Evolutionary conservation across 2,888 invertebrate genomes (phyloP).

Genomic region (Marasmarcha lunaedactyla): DNA sequence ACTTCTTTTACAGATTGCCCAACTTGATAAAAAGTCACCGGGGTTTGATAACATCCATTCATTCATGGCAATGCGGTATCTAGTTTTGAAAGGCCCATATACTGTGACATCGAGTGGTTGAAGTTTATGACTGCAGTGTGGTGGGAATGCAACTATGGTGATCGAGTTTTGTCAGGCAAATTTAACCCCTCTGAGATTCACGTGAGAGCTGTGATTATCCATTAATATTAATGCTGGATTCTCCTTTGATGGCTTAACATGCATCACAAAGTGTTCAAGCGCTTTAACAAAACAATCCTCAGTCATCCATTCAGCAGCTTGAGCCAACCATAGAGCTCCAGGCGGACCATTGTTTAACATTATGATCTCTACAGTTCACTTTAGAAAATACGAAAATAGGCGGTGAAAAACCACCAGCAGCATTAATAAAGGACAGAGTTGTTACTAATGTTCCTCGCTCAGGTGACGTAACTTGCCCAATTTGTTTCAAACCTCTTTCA

Average conservation of each 20-base stretch:
- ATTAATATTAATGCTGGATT: constrained; percentile 16
- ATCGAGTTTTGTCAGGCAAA: constrained; percentile 13
- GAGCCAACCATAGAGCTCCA: constrained; percentile 14
- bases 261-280: constrained; percentile 13
- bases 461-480: constrained; percentile 14
- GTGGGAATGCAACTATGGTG: constrained; percentile 10
- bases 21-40: constrained; percentile 16
- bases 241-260: constrained; percentile 15
- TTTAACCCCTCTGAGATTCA: constrained; percentile 14
- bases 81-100: constrained; percentile 1
- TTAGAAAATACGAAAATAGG: constrained; percentile 14
- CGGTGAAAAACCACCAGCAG: constrained; percentile 11
- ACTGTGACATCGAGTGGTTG: constrained; percentile 12
- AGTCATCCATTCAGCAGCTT: constrained; percentile 16
- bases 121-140: constrained; percentile 12
- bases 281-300: constrained; percentile 15
- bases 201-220: constrained; percentile 16
- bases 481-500: constrained; percentile 13
- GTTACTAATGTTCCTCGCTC: constrained; percentile 8
- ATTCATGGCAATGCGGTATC: constrained; percentile 10
- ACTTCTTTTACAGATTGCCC: constrained; percentile 13
- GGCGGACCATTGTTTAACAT: constrained; percentile 15
- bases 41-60: constrained; percentile 16
- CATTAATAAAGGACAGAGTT: neutral
- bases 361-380: constrained; percentile 14